A percentile compares a stretch with the other conserved stretches of the same genome.
Conservation (phyloP, 2,888 invertebrate species). For the Cosmopolites sordidus region DNA sequence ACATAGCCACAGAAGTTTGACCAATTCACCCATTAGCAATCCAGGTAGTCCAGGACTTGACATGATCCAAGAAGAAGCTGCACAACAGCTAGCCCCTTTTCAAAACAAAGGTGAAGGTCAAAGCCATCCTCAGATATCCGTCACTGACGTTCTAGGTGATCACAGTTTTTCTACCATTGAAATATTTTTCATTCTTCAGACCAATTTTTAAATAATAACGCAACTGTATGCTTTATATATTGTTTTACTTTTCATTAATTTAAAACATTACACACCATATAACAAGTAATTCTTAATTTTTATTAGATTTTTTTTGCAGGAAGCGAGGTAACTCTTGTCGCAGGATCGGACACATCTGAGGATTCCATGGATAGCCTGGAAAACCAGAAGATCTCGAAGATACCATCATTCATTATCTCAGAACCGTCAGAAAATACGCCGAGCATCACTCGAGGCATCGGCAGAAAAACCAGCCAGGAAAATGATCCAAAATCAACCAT, state of each 20-base stretch:
- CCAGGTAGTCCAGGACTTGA: conserved; percentile 66
- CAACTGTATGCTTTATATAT: no score
- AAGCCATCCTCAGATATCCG: conserved; percentile 79
- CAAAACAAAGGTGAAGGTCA: conserved; percentile 40
- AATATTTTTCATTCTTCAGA: no score
- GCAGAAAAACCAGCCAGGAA: conserved; percentile 61
- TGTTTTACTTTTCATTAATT: no score
- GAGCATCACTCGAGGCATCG: conserved; percentile 70
- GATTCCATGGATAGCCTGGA: conserved; percentile 68
- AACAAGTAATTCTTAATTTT: no score
- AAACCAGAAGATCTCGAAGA: conserved; percentile 49
- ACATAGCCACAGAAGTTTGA: conserved; percentile 54
- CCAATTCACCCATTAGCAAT: conserved; percentile 60
- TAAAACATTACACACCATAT: no score
- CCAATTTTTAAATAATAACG: no score
- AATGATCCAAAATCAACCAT: conserved; percentile 44
- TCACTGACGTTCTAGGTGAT: conserved; percentile 81
- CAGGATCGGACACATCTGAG: conserved; percentile 67
- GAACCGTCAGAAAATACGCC: conserved; percentile 72
- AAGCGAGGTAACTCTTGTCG: conserved; percentile 74
- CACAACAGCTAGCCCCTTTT: conserved; percentile 46
- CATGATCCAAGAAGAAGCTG: conserved; percentile 74
- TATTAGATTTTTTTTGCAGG: conserved; percentile 61
- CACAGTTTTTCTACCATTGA: no score
- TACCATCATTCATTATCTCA: conserved; percentile 66